Conservation (phyloP, 2,113 vertebrate genomes). For the Azemiops feae region DNA sequence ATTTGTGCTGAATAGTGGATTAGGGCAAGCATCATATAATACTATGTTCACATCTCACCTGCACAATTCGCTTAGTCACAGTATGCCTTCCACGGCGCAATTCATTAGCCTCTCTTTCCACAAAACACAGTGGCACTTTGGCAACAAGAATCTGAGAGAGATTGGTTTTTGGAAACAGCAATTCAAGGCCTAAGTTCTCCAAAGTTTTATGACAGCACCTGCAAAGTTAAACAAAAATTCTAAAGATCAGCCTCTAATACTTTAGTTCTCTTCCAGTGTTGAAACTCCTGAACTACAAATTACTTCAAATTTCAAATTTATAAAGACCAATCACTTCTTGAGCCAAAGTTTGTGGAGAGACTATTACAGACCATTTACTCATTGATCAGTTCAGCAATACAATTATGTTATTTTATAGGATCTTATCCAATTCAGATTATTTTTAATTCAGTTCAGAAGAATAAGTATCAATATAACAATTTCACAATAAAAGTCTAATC, state of each 20-base stretch:
- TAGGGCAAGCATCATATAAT: constrained; percentile 10
- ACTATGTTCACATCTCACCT: constrained; percentile 72
- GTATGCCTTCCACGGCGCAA: constrained; percentile 81
- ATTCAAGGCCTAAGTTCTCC: constrained; percentile 81
- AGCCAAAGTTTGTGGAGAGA: neutral
- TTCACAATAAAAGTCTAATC: neutral
- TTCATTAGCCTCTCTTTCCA: constrained; percentile 90
- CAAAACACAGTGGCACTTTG: constrained; percentile 88
- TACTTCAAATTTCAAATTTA: neutral
- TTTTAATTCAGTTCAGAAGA: neutral
- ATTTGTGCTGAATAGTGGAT: neutral
- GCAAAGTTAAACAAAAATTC: constrained; percentile 39
- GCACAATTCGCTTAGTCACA: constrained; percentile 82
- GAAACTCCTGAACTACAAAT: neutral
- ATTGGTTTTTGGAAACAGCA: constrained; percentile 76
- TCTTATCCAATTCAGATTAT: neutral
- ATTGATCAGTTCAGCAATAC: neutral
- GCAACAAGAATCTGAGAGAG: constrained; percentile 74
- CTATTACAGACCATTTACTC: neutral
- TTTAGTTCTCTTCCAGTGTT: neutral
- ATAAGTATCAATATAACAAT: neutral
- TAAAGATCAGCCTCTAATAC: neutral
- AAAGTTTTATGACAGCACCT: constrained; percentile 83
- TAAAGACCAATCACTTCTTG: neutral
- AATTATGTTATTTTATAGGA: neutral